Evolutionary conservation across 2,797 vertebrate species (phyloP).

Genomic region (Lithobates sylvaticus): DNA sequence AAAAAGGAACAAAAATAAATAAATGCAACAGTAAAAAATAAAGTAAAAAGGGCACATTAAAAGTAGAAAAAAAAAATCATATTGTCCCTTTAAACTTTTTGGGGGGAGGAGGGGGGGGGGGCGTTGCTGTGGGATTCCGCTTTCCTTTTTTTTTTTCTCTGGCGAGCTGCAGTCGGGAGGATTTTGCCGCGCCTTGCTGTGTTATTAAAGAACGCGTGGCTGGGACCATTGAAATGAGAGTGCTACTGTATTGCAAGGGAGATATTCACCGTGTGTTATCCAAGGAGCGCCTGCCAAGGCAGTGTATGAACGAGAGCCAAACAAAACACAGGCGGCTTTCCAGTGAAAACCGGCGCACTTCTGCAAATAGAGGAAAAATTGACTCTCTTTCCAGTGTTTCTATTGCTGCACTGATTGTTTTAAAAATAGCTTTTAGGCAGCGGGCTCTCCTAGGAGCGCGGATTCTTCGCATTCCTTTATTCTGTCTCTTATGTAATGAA

Average conservation of each 20-base stretch:
- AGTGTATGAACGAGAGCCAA: slow-evolving; percentile 92
- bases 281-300: slow-evolving; percentile 89
- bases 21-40: not conserved
- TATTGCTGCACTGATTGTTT: slow-evolving; percentile 81
- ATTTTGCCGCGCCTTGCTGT: slow-evolving; percentile 73
- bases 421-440: slow-evolving; percentile 80
- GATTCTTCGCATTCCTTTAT: slow-evolving; percentile 74
- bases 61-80: not conserved
- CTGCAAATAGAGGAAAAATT: slow-evolving; percentile 90
- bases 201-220: slow-evolving; percentile 80
- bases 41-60: not conserved
- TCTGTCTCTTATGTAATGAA: slow-evolving; percentile 74
- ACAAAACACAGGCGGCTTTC: slow-evolving; percentile 93
- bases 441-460: slow-evolving; percentile 69
- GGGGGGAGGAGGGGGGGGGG: not conserved
- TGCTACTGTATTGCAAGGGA: slow-evolving; percentile 84
- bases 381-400: slow-evolving; percentile 83
- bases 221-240: slow-evolving; percentile 78
- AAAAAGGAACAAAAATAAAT: no score
- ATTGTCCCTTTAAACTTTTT: not conserved
- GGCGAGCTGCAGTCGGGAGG: slow-evolving; percentile 68
- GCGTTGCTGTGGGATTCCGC: not conserved
- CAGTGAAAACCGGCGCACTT: slow-evolving; percentile 86
- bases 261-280: slow-evolving; percentile 88
- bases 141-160: slow-evolving; percentile 45